Conservation (phyloP, 2,797 vertebrate species). For the Catamblyrhynchus diadema region DNA sequence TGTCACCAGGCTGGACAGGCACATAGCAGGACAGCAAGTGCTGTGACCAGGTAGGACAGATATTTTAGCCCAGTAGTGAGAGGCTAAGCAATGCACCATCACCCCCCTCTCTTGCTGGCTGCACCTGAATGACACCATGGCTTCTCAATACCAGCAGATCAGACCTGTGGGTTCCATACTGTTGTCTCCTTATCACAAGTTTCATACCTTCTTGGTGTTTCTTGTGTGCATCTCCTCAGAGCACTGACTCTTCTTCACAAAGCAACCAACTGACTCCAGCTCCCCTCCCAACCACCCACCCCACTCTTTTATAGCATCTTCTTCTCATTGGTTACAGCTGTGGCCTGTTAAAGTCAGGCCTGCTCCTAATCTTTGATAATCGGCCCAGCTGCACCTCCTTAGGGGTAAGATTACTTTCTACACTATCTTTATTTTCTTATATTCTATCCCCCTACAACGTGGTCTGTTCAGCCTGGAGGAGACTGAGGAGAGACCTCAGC, state of each 20-base stretch:
- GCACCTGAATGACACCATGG: fast-evolving
- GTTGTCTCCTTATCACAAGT: too few relatives aligned
- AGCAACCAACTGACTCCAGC: too few relatives aligned
- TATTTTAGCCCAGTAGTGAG: fast-evolving
- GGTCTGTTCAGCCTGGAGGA: background rate
- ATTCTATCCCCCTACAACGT: background rate
- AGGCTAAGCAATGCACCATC: background rate
- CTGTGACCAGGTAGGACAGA: fast-evolving
- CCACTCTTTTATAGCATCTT: background rate
- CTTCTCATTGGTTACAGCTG: background rate
- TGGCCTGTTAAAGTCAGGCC: background rate
- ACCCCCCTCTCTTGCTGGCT: fast-evolving
- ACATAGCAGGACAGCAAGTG: fast-evolving
- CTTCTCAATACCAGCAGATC: background rate
- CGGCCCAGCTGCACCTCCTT: background rate
- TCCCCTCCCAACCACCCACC: background rate
- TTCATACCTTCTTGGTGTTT: background rate
- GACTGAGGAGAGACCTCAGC: background rate
- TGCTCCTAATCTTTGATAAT: background rate
- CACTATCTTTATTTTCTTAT: background rate
- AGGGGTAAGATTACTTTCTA: background rate
- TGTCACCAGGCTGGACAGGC: fast-evolving
- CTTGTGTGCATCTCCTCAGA: background rate
- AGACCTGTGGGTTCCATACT: too few relatives aligned
- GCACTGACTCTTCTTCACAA: too few relatives aligned